phyloP scores from a whole-genome alignment of 1,140 invertebrate genomes.

The Pentalonia nigronervosa region DNA sequence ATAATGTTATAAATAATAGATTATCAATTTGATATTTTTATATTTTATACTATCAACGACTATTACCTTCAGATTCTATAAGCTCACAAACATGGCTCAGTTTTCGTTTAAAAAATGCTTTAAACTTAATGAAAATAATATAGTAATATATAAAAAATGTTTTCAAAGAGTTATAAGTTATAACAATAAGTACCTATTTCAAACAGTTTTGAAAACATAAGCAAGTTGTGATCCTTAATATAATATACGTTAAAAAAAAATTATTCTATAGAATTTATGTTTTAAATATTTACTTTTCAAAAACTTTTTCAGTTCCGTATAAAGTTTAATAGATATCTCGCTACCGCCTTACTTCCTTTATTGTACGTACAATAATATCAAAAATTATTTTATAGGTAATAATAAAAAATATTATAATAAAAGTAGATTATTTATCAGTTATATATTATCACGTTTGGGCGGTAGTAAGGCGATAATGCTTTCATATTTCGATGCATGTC shows the following conservation, averaged over 20 bases:
- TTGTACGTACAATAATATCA: no score
- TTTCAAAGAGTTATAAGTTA: not conserved
- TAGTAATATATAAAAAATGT: not conserved
- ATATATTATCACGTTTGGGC: no score
- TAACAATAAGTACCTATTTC: not conserved
- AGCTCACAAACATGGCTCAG: not conserved
- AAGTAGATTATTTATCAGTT: no score
- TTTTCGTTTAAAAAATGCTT: not conserved
- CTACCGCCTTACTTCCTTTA: no score
- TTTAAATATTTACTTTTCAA: no score
- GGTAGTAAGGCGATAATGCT: no score
- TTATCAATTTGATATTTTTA: not conserved
- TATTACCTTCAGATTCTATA: not conserved
- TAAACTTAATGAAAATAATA: not conserved
- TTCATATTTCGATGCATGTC: no score
- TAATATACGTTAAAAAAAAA: not conserved
- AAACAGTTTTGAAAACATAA: not conserved
- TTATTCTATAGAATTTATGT: no score
- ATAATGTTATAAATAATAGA: not conserved
- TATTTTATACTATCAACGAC: not conserved
- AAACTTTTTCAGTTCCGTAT: no score
- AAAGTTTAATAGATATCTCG: no score
- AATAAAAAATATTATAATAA: no score
- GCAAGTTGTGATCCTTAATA: not conserved
- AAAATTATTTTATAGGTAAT: no score